Percentiles rank a stretch among this genome's conserved stretches.
Conservation (phyloP, 2,113 vertebrate genomes). For the Cololabis saira region DNA sequence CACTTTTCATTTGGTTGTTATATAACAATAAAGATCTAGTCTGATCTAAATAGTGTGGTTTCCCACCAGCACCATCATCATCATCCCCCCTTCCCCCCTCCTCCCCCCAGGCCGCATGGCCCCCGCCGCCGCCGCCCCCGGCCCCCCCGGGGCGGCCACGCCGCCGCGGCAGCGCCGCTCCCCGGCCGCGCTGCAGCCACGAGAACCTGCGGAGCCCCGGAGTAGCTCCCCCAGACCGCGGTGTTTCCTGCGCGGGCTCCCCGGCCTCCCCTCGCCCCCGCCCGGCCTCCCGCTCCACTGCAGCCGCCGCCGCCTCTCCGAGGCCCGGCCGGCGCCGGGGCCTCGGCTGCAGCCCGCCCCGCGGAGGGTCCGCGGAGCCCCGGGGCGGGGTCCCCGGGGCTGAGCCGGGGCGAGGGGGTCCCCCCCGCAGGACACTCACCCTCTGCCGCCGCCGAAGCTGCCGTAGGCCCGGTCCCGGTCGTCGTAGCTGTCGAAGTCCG, state of each 20-base stretch:
- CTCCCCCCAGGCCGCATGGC: no score
- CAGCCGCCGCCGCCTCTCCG: background rate
- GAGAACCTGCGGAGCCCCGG: no score
- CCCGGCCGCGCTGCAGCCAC: no score
- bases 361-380: no score
- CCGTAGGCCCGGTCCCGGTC: constrained; percentile 91
- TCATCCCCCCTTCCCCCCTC: no score
- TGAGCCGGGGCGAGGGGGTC: background rate
- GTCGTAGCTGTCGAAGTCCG: constrained; percentile 95
- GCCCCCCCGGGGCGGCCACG: constrained; percentile 65
- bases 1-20: no score
- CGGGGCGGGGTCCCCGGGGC: no score
- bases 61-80: no score
- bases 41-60: no score
- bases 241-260: constrained; percentile 38
- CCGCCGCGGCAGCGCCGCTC: constrained; percentile 36
- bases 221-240: constrained; percentile 38
- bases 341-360: no score
- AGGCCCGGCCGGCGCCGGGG: no score
- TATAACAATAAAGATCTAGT: no score
- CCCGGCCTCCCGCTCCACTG: background rate
- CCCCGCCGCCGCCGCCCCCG: background rate
- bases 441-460: constrained; percentile 93
- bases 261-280: constrained; percentile 44
- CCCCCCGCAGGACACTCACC: constrained; percentile 83